A percentile compares a stretch with the other conserved stretches of the same genome.
Conservation (phyloP, 2,113 vertebrate genomes). For the Centrocercus urophasianus region DNA sequence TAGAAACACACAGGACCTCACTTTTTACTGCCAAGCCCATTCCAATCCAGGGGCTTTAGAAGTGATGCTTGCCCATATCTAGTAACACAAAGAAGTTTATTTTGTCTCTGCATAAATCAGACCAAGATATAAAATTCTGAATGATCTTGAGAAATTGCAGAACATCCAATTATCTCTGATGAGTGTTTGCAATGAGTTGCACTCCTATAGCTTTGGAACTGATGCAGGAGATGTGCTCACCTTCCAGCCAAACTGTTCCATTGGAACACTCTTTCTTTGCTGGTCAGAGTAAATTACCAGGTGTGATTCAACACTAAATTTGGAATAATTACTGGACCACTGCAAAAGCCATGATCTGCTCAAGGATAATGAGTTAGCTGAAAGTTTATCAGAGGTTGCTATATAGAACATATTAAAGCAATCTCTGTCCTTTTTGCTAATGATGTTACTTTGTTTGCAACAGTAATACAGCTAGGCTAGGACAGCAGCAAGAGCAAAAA, state of each 20-base stretch:
- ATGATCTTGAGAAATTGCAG: background rate
- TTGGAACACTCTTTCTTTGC: background rate
- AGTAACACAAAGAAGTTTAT: background rate
- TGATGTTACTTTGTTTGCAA: background rate
- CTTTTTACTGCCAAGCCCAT: background rate
- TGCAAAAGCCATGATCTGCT: background rate
- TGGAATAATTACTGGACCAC: background rate
- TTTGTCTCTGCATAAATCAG: background rate
- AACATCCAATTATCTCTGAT: background rate
- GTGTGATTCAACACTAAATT: background rate
- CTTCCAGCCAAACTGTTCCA: background rate
- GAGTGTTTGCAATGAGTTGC: background rate
- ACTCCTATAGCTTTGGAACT: rapidly evolving
- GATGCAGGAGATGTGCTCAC: background rate
- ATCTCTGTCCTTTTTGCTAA: background rate
- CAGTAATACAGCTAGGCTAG: background rate
- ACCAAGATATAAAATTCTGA: background rate
- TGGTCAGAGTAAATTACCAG: background rate
- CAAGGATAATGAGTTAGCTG: background rate
- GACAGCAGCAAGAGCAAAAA: background rate
- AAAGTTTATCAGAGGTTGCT: background rate
- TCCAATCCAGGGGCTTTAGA: background rate
- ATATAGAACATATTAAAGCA: background rate
- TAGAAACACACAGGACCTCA: background rate
- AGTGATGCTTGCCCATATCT: background rate